Percentiles rank a stretch among this genome's conserved stretches.
phyloP scores from a whole-genome alignment of 2,797 vertebrate species.

The Clarias fuscus region DNA sequence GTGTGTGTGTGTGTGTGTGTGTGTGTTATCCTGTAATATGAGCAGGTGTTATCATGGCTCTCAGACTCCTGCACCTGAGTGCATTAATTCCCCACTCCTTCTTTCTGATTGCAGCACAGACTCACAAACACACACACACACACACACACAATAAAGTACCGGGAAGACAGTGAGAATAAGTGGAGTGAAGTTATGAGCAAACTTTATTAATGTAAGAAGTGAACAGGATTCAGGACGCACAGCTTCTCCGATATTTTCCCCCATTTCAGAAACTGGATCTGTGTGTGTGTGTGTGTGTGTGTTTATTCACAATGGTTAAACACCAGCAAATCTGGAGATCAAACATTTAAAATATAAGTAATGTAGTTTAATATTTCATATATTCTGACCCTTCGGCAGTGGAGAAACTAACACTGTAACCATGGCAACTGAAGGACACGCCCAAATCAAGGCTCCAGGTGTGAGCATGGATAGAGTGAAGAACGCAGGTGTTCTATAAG shows the following conservation, averaged over 20 bases:
- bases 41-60: not conserved
- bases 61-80: conserved; percentile 1
- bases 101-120: not conserved
- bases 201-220: not conserved
- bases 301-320: not conserved
- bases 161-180: not conserved
- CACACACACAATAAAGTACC: not conserved
- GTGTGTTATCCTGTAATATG: not conserved
- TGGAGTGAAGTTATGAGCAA: not conserved
- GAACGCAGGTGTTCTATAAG: no score
- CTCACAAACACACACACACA: not conserved
- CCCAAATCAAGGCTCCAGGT: no score
- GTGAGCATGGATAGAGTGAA: no score
- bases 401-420: no score
- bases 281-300: not conserved
- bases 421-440: no score
- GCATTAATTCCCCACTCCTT: not conserved
- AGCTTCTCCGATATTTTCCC: not conserved
- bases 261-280: not conserved
- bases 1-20: not conserved
- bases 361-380: no score
- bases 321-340: not conserved
- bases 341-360: not conserved
- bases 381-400: no score
- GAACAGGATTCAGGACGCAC: not conserved